Conservation (phyloP, 1,140 invertebrate species). For the Sycophaga agraensis region DNA sequence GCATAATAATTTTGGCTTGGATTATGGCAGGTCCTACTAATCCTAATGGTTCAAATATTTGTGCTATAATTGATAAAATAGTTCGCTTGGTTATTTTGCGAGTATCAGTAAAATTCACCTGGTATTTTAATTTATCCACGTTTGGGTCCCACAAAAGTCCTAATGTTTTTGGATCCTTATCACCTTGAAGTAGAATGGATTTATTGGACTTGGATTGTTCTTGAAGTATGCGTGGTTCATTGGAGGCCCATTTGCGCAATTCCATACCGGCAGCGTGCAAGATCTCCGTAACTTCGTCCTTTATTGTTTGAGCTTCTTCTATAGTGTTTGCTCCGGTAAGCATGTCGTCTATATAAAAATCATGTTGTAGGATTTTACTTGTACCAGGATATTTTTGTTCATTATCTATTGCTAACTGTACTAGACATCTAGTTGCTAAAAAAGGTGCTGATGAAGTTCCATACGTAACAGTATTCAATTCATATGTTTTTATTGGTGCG, state of each 20-base stretch:
- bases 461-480: too few species aligned
- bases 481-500: too few species aligned
- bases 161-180: not conserved
- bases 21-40: too few species aligned
- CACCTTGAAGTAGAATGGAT: not conserved
- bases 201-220: not conserved
- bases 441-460: too few species aligned
- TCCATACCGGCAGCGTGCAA: too few species aligned
- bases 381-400: too few species aligned
- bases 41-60: constrained; percentile 28
- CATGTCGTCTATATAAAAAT: too few species aligned
- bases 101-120: not conserved
- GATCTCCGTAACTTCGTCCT: constrained; percentile 30
- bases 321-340: too few species aligned
- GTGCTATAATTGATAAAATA: constrained; percentile 8
- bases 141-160: not conserved
- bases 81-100: constrained; percentile 4
- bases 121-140: not conserved
- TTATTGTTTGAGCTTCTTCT: constrained; percentile 37
- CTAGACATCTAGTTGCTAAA: not conserved
- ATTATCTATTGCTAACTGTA: constrained; percentile 40
- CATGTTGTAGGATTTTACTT: too few species aligned
- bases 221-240: constrained; percentile 26
- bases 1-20: too few species aligned
- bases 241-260: constrained; percentile 50